phyloP scores from a whole-genome alignment of 2,888 invertebrate species.

The Erebia palarica region DNA sequence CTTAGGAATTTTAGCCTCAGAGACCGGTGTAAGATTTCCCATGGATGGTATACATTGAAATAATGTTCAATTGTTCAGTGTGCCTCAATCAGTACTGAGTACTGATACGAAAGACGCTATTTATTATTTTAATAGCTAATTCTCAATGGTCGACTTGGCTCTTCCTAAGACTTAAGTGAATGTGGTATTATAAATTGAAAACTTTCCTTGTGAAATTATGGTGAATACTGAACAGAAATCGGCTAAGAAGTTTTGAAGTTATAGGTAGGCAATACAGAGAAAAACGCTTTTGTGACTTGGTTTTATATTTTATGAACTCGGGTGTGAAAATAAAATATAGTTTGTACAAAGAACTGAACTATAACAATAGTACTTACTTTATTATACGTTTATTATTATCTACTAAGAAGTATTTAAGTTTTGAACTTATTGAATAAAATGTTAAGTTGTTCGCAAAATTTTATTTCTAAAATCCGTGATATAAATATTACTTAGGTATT shows the following conservation, averaged over 20 bases:
- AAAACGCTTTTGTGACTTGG: not conserved
- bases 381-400: conserved; percentile 6
- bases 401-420: conserved; percentile 3
- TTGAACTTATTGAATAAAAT: not conserved
- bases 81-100: not conserved
- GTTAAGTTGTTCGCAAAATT: not conserved
- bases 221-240: not conserved
- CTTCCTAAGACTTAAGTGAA: not conserved
- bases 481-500: not conserved
- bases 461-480: not conserved
- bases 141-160: not conserved
- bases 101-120: not conserved
- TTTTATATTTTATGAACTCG: not conserved
- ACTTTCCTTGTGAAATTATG: not conserved
- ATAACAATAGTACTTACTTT: conserved; percentile 7
- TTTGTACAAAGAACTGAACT: conserved; percentile 15
- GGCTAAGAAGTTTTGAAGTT: not conserved
- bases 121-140: not conserved
- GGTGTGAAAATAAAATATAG: not conserved
- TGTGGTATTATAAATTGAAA: not conserved
- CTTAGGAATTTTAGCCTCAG: conserved; percentile 24
- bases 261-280: not conserved
- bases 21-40: conserved; percentile 12
- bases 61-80: not conserved
- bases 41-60: conserved; percentile 6